Conservation (phyloP, 2,888 invertebrate species). For the Eubasilissa splendida region DNA sequence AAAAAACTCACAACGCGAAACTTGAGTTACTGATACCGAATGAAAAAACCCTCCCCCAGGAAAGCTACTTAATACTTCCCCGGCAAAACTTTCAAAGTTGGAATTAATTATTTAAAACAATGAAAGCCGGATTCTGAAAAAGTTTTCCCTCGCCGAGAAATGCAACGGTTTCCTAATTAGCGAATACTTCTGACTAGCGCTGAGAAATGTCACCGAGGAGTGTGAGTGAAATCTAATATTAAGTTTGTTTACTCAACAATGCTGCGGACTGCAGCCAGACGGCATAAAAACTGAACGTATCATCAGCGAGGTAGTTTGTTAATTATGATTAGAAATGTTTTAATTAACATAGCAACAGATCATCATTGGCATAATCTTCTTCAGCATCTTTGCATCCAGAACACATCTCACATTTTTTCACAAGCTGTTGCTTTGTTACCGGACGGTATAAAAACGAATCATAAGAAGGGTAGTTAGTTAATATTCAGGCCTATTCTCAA, state of each 20-base stretch:
- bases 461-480: too few species aligned
- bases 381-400: too few species aligned
- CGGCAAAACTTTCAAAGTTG: conserved; percentile 18
- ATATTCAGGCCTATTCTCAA: too few species aligned
- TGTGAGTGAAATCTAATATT: conserved; percentile 14
- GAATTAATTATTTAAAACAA: conserved; percentile 37
- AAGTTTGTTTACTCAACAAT: conserved; percentile 27
- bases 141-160: conserved; percentile 13
- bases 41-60: background rate
- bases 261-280: background rate
- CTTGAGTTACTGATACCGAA: conserved; percentile 1
- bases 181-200: conserved; percentile 10
- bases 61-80: background rate
- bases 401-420: too few species aligned
- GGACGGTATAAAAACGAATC: too few species aligned
- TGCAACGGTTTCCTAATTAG: conserved; percentile 36
- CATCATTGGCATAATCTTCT: too few species aligned
- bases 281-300: too few species aligned
- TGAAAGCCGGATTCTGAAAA: conserved; percentile 25
- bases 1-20: background rate
- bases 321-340: too few species aligned
- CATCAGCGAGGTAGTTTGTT: too few species aligned
- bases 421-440: too few species aligned
- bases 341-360: too few species aligned
- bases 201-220: conserved; percentile 23